These are phyloP conservation scores for Caenorhabditis sp. DNA, from an alignment of 2,888 invertebrate genomes.

Conservation along the genomic window DNA sequence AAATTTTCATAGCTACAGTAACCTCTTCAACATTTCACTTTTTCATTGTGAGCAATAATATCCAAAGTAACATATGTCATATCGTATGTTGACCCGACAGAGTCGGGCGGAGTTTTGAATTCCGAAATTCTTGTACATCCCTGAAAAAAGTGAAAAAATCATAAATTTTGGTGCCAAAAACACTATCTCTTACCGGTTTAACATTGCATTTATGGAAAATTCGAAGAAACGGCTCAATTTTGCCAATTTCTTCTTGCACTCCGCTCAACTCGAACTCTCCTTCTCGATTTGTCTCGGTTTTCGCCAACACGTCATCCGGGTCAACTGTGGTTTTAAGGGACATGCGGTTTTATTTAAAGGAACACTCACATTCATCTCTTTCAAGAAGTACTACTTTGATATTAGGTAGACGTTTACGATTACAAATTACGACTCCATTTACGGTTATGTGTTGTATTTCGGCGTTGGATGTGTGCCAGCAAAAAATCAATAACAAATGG, in stretches of 20 bases:
- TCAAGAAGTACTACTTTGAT: too few relatives aligned
- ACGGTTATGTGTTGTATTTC: too few relatives aligned
- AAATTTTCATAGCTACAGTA: too few relatives aligned
- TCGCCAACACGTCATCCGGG: slow-evolving; percentile 55
- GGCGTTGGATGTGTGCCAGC: too few relatives aligned
- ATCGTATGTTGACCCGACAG: slow-evolving; percentile 53
- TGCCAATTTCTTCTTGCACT: slow-evolving; percentile 55
- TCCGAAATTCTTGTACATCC: slow-evolving; percentile 48
- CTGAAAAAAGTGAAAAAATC: slow-evolving; percentile 13
- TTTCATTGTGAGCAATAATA: slow-evolving; percentile 58
- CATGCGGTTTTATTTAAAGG: too few relatives aligned
- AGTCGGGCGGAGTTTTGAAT: slow-evolving; percentile 45
- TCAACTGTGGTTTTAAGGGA: slow-evolving; percentile 49
- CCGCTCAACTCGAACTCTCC: slow-evolving; percentile 55
- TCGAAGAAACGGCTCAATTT: slow-evolving; percentile 53
- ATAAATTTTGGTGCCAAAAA: slow-evolving; percentile 36
- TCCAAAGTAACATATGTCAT: slow-evolving; percentile 60
- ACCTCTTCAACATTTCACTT: slow-evolving; percentile 60
- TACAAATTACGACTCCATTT: too few relatives aligned
- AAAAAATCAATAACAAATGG: too few relatives aligned
- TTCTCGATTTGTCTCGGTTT: slow-evolving; percentile 49
- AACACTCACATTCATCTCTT: too few relatives aligned
- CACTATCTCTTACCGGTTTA: too few relatives aligned
- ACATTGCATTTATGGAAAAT: slow-evolving; percentile 56
- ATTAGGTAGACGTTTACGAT: too few relatives aligned